Evolutionary conservation across 92 coral and sea anemone species (phyloP).

Genomic region (Pocillopora grandis): DNA sequence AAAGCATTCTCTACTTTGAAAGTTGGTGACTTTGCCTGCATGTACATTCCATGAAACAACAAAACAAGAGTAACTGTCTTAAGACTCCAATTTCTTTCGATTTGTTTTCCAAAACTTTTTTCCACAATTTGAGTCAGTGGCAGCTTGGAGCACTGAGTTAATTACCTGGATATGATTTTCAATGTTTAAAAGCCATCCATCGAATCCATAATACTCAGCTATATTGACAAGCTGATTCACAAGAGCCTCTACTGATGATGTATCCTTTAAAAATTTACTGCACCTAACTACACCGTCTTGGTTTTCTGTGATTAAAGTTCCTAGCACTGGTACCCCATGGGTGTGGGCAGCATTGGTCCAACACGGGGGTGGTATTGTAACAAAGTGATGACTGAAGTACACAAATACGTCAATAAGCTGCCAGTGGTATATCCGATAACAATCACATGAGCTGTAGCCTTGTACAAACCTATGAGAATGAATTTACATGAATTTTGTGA

Average conservation of each 20-base stretch:
- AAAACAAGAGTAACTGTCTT: no score
- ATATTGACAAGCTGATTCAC: conserved; percentile 88
- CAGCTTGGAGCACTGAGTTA: no score
- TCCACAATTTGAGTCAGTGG: background rate
- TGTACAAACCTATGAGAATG: conserved; percentile 80
- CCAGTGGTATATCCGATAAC: conserved; percentile 93
- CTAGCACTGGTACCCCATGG: conserved; percentile 88
- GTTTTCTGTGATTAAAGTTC: conserved; percentile 95
- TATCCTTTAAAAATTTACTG: conserved; percentile 68
- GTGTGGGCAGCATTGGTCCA: conserved; percentile 99
- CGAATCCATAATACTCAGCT: conserved; percentile 94
- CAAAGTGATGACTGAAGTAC: conserved; percentile 96
- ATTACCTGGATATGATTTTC: conserved; percentile 98
- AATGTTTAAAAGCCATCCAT: conserved; percentile 95
- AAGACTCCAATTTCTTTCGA: no score
- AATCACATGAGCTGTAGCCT: conserved; percentile 70
- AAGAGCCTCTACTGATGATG: conserved; percentile 52
- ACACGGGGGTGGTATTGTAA: conserved; percentile 94
- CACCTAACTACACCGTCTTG: conserved; percentile 84
- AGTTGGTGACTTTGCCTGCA: no score
- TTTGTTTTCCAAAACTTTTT: no score
- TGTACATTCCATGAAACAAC: no score
- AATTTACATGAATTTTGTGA: no score
- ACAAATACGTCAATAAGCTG: conserved; percentile 91
- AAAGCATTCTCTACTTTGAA: no score